Conservation (phyloP, 2,113 vertebrate genomes). For the Notarius quadriscutis region DNA sequence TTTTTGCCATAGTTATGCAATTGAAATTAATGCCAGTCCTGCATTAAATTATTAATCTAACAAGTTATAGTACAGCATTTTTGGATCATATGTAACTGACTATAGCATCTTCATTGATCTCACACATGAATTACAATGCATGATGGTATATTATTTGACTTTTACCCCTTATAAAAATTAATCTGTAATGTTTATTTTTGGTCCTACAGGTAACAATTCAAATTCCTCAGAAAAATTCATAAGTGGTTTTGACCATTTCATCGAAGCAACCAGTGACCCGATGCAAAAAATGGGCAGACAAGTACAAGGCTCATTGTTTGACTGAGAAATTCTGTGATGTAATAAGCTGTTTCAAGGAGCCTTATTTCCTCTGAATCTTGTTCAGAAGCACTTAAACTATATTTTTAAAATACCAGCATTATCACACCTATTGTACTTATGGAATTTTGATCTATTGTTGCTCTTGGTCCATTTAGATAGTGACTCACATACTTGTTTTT, state of each 20-base stretch:
- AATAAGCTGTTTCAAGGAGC: neutral
- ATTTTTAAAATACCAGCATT: neutral
- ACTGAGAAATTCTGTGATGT: neutral
- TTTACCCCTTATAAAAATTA: neutral
- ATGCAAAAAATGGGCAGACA: neutral
- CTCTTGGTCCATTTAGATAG: neutral
- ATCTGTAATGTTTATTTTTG: neutral
- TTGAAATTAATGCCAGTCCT: neutral
- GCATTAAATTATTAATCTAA: neutral
- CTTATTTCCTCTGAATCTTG: neutral
- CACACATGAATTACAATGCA: neutral
- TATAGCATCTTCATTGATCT: neutral
- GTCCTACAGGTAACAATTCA: slow-evolving; percentile 44
- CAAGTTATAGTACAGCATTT: neutral
- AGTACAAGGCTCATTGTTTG: neutral
- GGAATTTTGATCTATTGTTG: neutral
- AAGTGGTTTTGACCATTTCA: slow-evolving; percentile 6
- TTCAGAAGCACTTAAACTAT: neutral
- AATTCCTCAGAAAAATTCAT: slow-evolving; percentile 55
- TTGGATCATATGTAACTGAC: neutral
- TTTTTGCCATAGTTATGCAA: neutral
- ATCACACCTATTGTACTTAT: neutral
- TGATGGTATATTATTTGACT: neutral
- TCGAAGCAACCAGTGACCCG: neutral
- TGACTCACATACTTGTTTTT: neutral